Conservation (phyloP, 2,888 invertebrate species). For the Keiferia lycopersicella region DNA sequence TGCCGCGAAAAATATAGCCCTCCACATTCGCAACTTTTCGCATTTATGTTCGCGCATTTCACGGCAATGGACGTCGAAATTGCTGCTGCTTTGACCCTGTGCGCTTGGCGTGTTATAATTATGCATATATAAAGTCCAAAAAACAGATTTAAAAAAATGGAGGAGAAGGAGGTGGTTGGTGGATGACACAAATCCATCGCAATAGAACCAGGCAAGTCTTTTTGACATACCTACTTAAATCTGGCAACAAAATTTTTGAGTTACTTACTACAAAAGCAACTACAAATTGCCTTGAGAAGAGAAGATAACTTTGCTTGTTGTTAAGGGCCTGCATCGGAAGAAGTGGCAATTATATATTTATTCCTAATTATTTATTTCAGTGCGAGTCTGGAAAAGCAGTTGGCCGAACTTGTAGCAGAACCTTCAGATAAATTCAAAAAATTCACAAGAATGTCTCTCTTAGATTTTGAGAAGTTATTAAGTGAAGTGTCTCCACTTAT, state of each 20-base stretch:
- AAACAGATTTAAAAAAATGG: constrained; percentile 18
- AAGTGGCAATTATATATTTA: background rate
- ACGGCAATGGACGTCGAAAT: background rate
- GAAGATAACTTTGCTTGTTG: too few relatives aligned
- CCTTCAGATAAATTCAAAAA: constrained; percentile 6
- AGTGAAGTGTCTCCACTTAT: constrained; percentile 22
- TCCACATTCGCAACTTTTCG: background rate
- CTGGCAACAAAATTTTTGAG: background rate
- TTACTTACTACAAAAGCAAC: background rate
- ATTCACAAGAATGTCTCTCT: constrained; percentile 21
- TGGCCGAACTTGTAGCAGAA: constrained; percentile 7
- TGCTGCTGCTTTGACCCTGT: constrained; percentile 3
- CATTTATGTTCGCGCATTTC: background rate
- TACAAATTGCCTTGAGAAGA: too few relatives aligned
- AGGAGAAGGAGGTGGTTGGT: constrained; percentile 24
- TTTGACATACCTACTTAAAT: background rate
- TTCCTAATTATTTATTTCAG: constrained; percentile 13
- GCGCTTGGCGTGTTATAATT: background rate
- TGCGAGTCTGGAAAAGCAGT: background rate
- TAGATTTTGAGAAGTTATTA: constrained; percentile 29
- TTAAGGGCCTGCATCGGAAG: too few relatives aligned
- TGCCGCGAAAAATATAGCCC: background rate
- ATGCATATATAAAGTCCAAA: background rate
- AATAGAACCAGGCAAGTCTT: constrained; percentile 30
- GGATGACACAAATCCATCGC: constrained; percentile 29